Evolutionary conservation across 2,797 vertebrate species (phyloP).

Genomic region (Glossophaga mutica): DNA sequence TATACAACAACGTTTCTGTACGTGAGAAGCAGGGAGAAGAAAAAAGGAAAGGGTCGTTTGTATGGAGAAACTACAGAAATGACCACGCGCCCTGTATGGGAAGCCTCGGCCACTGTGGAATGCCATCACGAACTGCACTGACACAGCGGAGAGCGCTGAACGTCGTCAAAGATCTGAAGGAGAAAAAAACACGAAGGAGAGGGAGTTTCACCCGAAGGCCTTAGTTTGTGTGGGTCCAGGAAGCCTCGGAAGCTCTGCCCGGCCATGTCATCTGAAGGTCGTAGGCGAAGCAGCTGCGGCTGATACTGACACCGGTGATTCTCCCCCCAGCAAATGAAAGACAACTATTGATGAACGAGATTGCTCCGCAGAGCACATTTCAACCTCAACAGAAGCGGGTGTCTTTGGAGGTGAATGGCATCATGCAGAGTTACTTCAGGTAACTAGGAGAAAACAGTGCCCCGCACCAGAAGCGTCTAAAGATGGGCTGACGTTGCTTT

Average conservation of each 20-base stretch:
- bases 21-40: not conserved
- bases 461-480: not conserved
- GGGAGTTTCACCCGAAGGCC: not conserved
- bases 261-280: not conserved
- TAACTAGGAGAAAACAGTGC: not conserved
- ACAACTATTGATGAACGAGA: not conserved
- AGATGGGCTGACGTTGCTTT: not conserved
- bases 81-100: not conserved
- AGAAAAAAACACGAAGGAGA: not conserved
- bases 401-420: not conserved
- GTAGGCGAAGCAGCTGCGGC: not conserved
- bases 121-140: not conserved
- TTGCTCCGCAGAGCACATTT: not conserved
- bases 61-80: not conserved
- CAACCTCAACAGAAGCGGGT: not conserved
- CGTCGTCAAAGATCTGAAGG: not conserved
- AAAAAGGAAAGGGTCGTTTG: not conserved
- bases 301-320: not conserved
- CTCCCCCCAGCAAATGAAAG: not conserved
- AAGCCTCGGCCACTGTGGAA: not conserved
- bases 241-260: not conserved
- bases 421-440: not conserved
- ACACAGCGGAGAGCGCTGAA: not conserved
- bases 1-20: not conserved
- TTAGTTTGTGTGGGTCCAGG: not conserved